Base-by-base conservation (phyloP, 2,888 invertebrate species). In the Asteroscopus sphinx region DNA sequence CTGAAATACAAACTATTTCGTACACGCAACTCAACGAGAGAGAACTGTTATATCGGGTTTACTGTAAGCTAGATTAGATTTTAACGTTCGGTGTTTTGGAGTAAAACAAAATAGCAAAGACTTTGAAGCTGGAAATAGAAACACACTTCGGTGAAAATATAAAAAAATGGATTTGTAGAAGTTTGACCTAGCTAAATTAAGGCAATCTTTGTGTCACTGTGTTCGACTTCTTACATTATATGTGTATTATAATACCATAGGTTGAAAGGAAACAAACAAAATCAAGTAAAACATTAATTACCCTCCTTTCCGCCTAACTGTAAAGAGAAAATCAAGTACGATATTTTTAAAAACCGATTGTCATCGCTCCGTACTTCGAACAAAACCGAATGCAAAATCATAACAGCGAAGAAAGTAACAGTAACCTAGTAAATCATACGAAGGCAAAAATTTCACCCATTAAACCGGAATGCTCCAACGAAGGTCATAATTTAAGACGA, bases 401-500 rank as follows among this genome's bases (percentile, higher is more conserved):
- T 77, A 79, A 79, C 81, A 86, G 82, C 71, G 77, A 80, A 74
- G 80, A 82, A 82, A 81, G 82, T 78, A 73, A 79, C 75, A 82
- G 81, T 77, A 72, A 80, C 77, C 66, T 72, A 79, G 75, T 79
- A 76, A 82, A 83, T 80, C 77, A 80, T 73, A 64, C 42, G 58
- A 63, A 53, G 57, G 52, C 42, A 66, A 40, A 64, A 82, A 76
- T 83, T 83, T 83, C 82, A 79, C 82, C 77, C 73, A 80, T 82
- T 80, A 82, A 69, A 68, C 68, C 55, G 65, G 66, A 74, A 62
- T 56, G 47, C 15, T 49, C 47, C 44, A 48, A 58, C 59, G 66
- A 73, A 75, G 78, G 73, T 88, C 85, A 83, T 89, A 86, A 90
- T 88, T 89, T 88, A 66, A 82, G 75, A 74, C 73, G 80, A 82